These are phyloP conservation scores for Atractosteus spatula DNA, from an alignment of 2,113 vertebrate species.

Conservation along the genomic window DNA sequence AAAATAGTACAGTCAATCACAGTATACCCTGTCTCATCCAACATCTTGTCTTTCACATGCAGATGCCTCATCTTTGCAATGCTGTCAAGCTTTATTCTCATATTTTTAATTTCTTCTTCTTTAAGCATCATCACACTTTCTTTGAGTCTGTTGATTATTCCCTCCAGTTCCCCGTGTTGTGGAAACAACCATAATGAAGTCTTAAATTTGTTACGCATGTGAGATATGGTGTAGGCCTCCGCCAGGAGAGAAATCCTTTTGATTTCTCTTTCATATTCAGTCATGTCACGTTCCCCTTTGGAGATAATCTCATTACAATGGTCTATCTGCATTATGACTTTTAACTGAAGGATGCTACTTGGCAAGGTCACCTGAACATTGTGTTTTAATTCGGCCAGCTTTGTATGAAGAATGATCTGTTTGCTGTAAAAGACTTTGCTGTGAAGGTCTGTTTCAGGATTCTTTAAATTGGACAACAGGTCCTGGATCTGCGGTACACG, in stretches of 20 bases:
- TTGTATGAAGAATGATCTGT: slow-evolving; percentile 13
- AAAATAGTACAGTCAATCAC: slow-evolving; percentile 5
- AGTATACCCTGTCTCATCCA: neutral
- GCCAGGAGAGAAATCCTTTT: slow-evolving; percentile 6
- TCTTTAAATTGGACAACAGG: neutral
- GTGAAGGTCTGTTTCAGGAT: neutral
- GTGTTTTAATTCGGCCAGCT: slow-evolving; percentile 16
- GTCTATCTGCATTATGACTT: neutral
- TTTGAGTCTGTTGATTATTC: neutral
- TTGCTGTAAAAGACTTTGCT: slow-evolving; percentile 1
- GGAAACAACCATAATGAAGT: neutral
- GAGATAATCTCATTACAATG: neutral
- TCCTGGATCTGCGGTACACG: neutral
- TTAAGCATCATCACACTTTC: neutral
- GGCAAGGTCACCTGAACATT: neutral
- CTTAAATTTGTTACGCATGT: neutral
- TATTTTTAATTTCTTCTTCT: neutral
- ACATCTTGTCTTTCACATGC: neutral
- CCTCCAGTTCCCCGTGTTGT: neutral
- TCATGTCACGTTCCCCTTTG: neutral
- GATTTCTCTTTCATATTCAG: neutral
- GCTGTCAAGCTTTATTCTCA: neutral
- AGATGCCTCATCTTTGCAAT: slow-evolving; percentile 5
- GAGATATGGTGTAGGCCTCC: slow-evolving; percentile 1
- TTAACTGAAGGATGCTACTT: neutral